phyloP scores from a whole-genome alignment of 2,797 vertebrate genomes.

The Phoeniculus purpureus region DNA sequence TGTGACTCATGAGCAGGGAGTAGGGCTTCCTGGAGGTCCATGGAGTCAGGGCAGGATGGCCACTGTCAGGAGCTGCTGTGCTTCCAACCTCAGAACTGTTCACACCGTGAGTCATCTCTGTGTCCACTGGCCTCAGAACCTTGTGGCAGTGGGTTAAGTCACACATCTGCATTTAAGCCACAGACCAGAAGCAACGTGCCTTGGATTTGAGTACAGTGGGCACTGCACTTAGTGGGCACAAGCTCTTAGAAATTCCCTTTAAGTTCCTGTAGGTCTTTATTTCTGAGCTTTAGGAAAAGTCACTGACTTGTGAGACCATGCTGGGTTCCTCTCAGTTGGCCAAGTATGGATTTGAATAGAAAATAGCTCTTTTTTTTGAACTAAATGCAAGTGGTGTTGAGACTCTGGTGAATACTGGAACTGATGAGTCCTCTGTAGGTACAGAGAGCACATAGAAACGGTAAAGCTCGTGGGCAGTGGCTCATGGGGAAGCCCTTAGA shows the following conservation, averaged over 20 bases:
- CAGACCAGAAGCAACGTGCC: fast-evolving
- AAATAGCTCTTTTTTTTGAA: background rate
- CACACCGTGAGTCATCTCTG: background rate
- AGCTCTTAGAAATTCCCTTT: background rate
- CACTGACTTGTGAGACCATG: fast-evolving
- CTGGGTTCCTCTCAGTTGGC: background rate
- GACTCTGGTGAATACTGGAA: background rate
- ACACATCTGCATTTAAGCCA: background rate
- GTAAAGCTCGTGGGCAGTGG: background rate
- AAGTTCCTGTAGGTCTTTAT: background rate
- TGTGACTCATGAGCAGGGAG: background rate
- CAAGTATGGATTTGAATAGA: background rate
- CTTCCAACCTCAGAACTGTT: fast-evolving
- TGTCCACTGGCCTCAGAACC: background rate
- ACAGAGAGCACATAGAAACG: background rate
- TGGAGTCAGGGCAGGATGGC: background rate
- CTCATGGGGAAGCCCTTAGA: background rate
- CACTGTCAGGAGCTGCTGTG: background rate
- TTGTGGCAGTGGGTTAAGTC: fast-evolving
- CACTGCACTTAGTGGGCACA: background rate
- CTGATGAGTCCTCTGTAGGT: background rate
- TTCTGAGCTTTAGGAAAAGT: background rate
- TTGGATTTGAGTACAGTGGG: fast-evolving
- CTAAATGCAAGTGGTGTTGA: background rate
- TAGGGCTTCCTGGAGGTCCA: background rate